Base-by-base conservation (phyloP, 2,797 vertebrate species). In the Halcyon leucocephala region DNA sequence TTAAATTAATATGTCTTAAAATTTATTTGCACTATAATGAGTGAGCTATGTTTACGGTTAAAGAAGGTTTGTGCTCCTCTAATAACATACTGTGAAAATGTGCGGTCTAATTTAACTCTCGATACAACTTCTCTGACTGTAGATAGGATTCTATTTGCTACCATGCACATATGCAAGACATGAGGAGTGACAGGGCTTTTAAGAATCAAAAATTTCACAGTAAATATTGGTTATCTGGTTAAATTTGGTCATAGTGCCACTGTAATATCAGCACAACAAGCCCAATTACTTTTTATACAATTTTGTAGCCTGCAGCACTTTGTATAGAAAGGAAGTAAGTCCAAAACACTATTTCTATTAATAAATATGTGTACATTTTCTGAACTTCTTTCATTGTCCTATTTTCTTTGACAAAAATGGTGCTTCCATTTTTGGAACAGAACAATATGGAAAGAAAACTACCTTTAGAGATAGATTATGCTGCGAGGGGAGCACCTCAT, bases 271-370 rank as follows among this genome's bases (percentile, higher is more conserved):
- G 33, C 21, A 61, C 69, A 95, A 74, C 24, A 58, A 69, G 41
- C n/a, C 72, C 49, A 89, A 58, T 51, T 54, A 29, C 8, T 35
- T 86, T 28, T 33, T 52, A 49, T 29, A 67, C 7, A 57, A 58
- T 55, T 94, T 35, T 95, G 46, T 52, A 61, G n/a, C 84, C 65
- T 74, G 58, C 54, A 78, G 61, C 22, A 25, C n/a, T 39, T 73
- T 0, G 17, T 55, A 49, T 29, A 91, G 69, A 77, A 93, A 60
- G 19, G 44, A 85, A 73, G 52, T 19, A 65, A 74, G 41, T 55
- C 17, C 9, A 57, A 91, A 97, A 73, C 42, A 73, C 52, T 84
- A 78, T 81, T 91, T 86, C 82, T 81, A 35, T 88, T 82, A 89
- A 58, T 46, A 88, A 77, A 70, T 28, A 65, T 18, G 44, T 52